Conservation (phyloP, 2,888 invertebrate genomes). For the Nymphalis polychloros region DNA sequence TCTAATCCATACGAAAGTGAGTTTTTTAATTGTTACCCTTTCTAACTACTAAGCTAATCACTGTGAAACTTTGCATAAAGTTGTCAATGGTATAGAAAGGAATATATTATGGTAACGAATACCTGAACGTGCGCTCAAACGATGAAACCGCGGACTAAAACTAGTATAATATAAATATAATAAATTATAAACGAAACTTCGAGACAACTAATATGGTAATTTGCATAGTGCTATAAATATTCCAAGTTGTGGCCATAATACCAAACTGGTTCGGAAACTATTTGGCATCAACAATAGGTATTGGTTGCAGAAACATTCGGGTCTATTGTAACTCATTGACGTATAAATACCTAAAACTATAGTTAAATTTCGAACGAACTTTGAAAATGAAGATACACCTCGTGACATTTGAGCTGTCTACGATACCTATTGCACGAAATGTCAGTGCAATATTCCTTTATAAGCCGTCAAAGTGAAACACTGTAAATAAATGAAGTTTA, state of each 20-base stretch:
- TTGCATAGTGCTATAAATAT: slow-evolving; percentile 9
- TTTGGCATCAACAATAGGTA: slow-evolving; percentile 19
- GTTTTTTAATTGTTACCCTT: too few relatives aligned
- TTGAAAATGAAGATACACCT: slow-evolving; percentile 33
- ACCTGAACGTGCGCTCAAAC: too few relatives aligned
- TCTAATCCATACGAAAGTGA: too few relatives aligned
- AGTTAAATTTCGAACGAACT: slow-evolving; percentile 16
- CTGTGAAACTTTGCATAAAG: too few relatives aligned
- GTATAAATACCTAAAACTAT: slow-evolving; percentile 10
- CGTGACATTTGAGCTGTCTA: slow-evolving; percentile 31
- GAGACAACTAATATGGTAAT: slow-evolving; percentile 2
- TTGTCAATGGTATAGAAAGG: too few relatives aligned
- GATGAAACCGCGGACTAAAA: too few relatives aligned
- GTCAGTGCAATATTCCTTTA: slow-evolving; percentile 27
- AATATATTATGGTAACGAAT: too few relatives aligned
- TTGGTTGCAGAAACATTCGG: slow-evolving; percentile 17
- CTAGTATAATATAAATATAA: not conserved
- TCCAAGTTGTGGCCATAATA: slow-evolving; percentile 14
- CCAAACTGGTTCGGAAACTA: slow-evolving; percentile 20
- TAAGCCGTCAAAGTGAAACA: slow-evolving; percentile 15
- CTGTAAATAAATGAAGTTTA: slow-evolving; percentile 19
- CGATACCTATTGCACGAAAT: slow-evolving; percentile 30
- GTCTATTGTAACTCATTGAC: slow-evolving; percentile 10
- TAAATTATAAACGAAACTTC: not conserved
- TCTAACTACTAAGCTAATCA: too few relatives aligned